A percentile compares a stretch with the other conserved stretches of the same genome.
Conservation (phyloP, 2,888 invertebrate genomes). For the Volucella bombylans region DNA sequence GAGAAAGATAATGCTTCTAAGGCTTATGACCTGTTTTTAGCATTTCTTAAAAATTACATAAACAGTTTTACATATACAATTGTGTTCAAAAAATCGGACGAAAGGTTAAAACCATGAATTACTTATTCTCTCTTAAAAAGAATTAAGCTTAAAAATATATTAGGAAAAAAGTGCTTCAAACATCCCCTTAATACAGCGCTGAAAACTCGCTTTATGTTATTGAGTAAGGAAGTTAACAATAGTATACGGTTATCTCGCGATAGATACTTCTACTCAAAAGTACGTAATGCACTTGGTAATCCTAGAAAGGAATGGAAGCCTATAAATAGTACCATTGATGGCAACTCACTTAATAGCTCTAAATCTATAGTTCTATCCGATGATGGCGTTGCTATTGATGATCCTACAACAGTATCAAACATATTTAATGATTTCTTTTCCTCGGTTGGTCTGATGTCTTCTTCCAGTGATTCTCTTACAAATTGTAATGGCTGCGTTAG, state of each 20-base stretch:
- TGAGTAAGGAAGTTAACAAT: constrained; percentile 21
- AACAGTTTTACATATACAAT: background rate
- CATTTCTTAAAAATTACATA: constrained; percentile 25
- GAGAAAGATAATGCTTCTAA: constrained; percentile 17
- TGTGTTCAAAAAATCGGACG: constrained; percentile 8
- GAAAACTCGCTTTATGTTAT: constrained; percentile 3
- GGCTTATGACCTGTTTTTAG: constrained; percentile 10
- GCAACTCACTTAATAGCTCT: background rate
- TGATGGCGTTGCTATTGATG: constrained; percentile 3
- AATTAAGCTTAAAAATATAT: constrained; percentile 19
- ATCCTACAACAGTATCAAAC: constrained; percentile 6
- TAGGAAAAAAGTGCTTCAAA: constrained; percentile 25
- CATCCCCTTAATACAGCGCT: constrained; percentile 12
- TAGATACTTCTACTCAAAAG: constrained; percentile 25
- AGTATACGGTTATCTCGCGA: constrained; percentile 7
- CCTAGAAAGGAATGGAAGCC: constrained; percentile 15
- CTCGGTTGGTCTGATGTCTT: constrained; percentile 1
- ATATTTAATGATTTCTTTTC: constrained; percentile 4
- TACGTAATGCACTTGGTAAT: constrained; percentile 14
- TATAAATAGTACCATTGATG: constrained; percentile 28
- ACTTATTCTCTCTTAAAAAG: constrained; percentile 17
- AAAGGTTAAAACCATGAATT: constrained; percentile 21
- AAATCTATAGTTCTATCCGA: constrained; percentile 24
- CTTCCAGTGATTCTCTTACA: background rate
- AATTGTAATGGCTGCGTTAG: no score